Percentiles rank a stretch among this genome's conserved stretches.
These are phyloP conservation scores for Odontesthes bonariensis DNA, from an alignment of 2,113 vertebrate species.

Conservation along the genomic window DNA sequence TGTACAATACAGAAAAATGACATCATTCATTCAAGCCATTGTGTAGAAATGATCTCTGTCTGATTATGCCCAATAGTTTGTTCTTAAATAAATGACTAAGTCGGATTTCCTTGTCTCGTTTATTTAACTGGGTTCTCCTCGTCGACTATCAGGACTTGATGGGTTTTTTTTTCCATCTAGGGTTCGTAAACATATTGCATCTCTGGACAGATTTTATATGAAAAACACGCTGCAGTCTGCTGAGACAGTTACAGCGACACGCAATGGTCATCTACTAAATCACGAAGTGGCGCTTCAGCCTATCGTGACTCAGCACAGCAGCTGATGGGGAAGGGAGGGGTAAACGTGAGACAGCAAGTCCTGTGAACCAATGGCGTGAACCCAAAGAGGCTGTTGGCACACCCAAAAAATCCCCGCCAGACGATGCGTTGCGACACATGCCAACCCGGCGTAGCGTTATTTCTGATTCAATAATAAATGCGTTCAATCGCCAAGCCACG, in stretches of 20 bases:
- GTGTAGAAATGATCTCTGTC: background rate
- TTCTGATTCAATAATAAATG: no score
- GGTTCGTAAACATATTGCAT: background rate
- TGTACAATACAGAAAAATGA: background rate
- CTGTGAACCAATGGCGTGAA: no score
- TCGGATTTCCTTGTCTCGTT: background rate
- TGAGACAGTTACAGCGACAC: no score
- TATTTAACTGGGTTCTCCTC: background rate
- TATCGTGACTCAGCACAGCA: constrained; percentile 15
- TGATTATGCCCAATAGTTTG: no score
- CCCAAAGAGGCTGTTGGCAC: no score
- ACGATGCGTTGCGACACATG: no score
- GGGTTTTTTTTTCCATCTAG: no score
- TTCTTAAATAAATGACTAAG: no score
- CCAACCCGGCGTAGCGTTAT: no score
- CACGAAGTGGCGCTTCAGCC: background rate
- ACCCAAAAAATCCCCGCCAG: no score
- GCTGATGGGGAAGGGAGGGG: background rate
- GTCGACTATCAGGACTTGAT: no score
- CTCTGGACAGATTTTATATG: background rate
- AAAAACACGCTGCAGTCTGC: background rate
- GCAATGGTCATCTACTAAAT: constrained; percentile 7
- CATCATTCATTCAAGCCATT: background rate
- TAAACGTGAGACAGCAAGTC: background rate
- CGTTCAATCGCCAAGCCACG: no score